These are phyloP conservation scores for Callocephalon fimbriatum DNA, from an alignment of 2,113 vertebrate genomes.

Conservation along the genomic window DNA sequence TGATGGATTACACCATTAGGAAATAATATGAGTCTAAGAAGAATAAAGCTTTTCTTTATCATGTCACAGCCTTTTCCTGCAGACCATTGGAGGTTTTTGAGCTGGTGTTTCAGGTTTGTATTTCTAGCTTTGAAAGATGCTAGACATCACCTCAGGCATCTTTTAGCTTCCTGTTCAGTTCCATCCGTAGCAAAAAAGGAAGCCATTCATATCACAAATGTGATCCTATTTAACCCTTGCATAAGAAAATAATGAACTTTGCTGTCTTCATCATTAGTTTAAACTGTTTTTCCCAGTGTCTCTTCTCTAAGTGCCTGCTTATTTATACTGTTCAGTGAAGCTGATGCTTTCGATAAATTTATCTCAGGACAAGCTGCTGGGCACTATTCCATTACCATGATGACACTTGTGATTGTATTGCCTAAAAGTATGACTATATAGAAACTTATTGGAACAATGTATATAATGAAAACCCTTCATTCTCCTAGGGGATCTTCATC, in stretches of 20 bases:
- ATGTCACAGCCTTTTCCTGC: not conserved
- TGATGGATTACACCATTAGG: not conserved
- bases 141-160: not conserved
- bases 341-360: not conserved
- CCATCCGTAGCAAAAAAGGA: not conserved
- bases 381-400: not conserved
- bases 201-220: not conserved
- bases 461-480: not conserved
- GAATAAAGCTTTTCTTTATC: not conserved
- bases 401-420: not conserved
- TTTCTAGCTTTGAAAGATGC: not conserved
- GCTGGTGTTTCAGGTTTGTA: not conserved
- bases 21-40: not conserved
- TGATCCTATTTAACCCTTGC: not conserved
- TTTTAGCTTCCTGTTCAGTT: not conserved
- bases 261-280: not conserved
- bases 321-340: not conserved
- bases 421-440: not conserved
- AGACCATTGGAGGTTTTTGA: not conserved
- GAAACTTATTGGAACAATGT: not conserved
- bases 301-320: not conserved
- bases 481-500: not conserved
- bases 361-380: not conserved
- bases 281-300: not conserved
- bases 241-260: not conserved